These are phyloP conservation scores for Cistogaster globosa DNA, from an alignment of 2,888 invertebrate species.

Conservation along the genomic window DNA sequence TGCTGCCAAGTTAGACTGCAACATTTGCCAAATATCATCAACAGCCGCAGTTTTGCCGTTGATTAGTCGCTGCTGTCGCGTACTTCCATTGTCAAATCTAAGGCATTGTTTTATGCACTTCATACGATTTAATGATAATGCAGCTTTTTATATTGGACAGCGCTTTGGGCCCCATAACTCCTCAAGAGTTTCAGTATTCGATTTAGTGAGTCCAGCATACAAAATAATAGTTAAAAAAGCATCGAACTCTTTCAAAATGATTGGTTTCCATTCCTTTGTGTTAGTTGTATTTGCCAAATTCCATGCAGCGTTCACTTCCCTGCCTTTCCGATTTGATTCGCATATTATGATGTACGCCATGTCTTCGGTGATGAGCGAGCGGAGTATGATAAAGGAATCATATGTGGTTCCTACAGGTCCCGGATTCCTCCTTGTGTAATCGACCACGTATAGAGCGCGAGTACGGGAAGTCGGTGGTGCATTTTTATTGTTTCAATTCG, in stretches of 20 bases:
- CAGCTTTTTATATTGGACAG: background rate
- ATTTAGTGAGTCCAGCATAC: too few relatives aligned
- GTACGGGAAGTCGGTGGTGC: background rate
- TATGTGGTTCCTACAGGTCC: background rate
- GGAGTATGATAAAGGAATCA: background rate
- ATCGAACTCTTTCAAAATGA: too few relatives aligned
- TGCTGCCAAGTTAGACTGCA: too few relatives aligned
- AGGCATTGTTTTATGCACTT: too few relatives aligned
- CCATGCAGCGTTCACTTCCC: background rate
- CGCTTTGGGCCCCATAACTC: background rate
- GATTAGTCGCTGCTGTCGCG: background rate
- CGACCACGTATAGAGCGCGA: constrained; percentile 6
- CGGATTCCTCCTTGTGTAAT: background rate
- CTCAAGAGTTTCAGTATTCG: too few relatives aligned
- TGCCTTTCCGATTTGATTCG: constrained; percentile 3
- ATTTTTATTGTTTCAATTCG: too few relatives aligned
- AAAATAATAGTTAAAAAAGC: constrained; percentile 3
- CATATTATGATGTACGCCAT: too few relatives aligned
- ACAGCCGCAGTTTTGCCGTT: constrained; percentile 6
- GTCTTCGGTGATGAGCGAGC: background rate
- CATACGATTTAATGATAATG: background rate
- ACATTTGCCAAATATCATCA: background rate
- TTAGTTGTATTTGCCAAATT: constrained; percentile 2
- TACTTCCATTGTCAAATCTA: background rate
- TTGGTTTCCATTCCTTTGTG: background rate